Evolutionary conservation across 2,888 invertebrate species (phyloP).

Genomic region (Mythimna loreyi): DNA sequence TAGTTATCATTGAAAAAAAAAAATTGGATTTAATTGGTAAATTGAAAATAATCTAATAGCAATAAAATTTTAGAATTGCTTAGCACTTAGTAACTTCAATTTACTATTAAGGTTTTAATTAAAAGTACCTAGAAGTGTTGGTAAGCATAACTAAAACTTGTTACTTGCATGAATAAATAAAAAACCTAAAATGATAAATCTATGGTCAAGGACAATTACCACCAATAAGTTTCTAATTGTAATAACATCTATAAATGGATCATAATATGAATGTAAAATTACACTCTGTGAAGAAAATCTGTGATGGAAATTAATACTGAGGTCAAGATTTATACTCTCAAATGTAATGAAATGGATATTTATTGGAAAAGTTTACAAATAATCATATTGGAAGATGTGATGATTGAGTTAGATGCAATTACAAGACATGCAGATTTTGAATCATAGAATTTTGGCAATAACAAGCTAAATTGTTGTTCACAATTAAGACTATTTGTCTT

Average conservation of each 20-base stretch:
- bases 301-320: slow-evolving; percentile 23
- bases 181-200: slow-evolving; percentile 10
- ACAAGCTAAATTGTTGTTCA: neutral
- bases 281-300: slow-evolving; percentile 2
- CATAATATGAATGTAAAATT: neutral
- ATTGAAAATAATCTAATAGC: neutral
- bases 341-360: neutral
- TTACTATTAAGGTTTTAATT: neutral
- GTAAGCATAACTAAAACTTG: slow-evolving; percentile 1
- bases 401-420: neutral
- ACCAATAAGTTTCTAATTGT: slow-evolving; percentile 15
- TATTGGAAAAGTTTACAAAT: slow-evolving; percentile 29
- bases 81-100: neutral
- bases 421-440: neutral
- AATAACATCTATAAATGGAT: slow-evolving; percentile 25
- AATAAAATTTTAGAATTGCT: neutral
- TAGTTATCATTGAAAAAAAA: neutral
- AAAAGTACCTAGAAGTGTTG: neutral
- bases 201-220: slow-evolving; percentile 33
- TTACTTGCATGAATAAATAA: neutral
- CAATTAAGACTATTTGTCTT: neutral
- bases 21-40: neutral
- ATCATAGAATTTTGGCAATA: neutral
- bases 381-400: slow-evolving; percentile 42
- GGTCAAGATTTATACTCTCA: slow-evolving; percentile 21